These are phyloP conservation scores for Tipula lateralis DNA, from an alignment of 2,888 invertebrate species.

Conservation along the genomic window DNA sequence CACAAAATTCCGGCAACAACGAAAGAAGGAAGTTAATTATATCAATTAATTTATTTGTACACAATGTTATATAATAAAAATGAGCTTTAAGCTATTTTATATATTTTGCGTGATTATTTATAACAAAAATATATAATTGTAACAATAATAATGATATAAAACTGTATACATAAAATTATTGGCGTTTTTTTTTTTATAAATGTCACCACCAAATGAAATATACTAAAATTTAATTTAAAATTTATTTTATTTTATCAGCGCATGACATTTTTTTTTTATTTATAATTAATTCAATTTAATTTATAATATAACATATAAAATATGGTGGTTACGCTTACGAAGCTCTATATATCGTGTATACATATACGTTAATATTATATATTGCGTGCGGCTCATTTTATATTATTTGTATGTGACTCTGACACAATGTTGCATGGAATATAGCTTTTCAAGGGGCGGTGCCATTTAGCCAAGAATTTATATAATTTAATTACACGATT, in stretches of 20 bases:
- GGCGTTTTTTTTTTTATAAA: not conserved
- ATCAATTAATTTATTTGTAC: not conserved
- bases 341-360: not conserved
- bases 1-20: not conserved
- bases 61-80: not conserved
- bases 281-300: constrained; percentile 15
- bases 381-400: not conserved
- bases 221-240: not conserved
- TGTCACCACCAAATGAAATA: constrained; percentile 12
- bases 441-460: not conserved
- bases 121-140: not conserved
- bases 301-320: not conserved
- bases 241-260: constrained; percentile 11
- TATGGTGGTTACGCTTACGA: constrained; percentile 9
- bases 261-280: not conserved
- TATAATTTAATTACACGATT: not conserved
- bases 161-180: not conserved
- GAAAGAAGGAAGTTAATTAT: not conserved
- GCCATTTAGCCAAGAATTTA: not conserved
- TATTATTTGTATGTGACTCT: not conserved
- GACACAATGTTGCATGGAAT: not conserved
- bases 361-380: not conserved
- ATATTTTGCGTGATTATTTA: constrained; percentile 14
- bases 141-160: constrained; percentile 9
- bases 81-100: not conserved